Base-by-base conservation (phyloP, 2,113 vertebrate species). In the Paedocypris sp. region DNA sequence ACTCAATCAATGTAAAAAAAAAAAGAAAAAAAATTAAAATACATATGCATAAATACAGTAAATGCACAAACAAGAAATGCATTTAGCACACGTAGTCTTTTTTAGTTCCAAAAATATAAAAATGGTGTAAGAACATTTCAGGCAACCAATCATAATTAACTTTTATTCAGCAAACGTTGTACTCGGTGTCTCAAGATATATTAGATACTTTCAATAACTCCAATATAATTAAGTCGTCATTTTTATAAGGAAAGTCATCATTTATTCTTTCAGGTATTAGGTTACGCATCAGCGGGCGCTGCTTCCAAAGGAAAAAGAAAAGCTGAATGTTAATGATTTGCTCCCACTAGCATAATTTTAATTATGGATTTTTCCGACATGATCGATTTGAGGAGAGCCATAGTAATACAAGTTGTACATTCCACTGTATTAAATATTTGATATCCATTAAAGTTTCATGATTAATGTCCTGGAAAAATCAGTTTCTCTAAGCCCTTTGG, bases 361-460 rank as follows among this genome's bases (percentile, higher is more conserved):
- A 87, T 86, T 84, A 87, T 87, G 77, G 84, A 86, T 86, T 86
- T 83, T 77, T 74, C 73, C 62, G 80, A 76, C 82, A 79, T 83
- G 82, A 86, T 87, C 78, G 79, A 87, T 87, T 78, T 77, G 73
- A 78, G 79, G 77, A 82, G 77, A 83, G 78, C 76, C 76, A 77
- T 75, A 79, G 81, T 85, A 85, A 83, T 85, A 86, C 79, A 85
- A 83, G 77, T 78, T 82, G 75, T 83, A 85, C 79, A 79, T 84
- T 84, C 79, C 80, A 83, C 79, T 83, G 75, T 83, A 85, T 86
- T 87, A 84, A 86, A 86, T 86, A 85, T 86, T 86, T 85, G 81
- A 87, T 84, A 84, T 80, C 76, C 79, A 85, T 87, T 80, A 84
- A 69, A 79, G 71, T 80, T 82, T 77, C 64, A 85, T 85, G 83